Conservation (phyloP, 2,113 vertebrate genomes). For the Caloenas nicobarica region DNA sequence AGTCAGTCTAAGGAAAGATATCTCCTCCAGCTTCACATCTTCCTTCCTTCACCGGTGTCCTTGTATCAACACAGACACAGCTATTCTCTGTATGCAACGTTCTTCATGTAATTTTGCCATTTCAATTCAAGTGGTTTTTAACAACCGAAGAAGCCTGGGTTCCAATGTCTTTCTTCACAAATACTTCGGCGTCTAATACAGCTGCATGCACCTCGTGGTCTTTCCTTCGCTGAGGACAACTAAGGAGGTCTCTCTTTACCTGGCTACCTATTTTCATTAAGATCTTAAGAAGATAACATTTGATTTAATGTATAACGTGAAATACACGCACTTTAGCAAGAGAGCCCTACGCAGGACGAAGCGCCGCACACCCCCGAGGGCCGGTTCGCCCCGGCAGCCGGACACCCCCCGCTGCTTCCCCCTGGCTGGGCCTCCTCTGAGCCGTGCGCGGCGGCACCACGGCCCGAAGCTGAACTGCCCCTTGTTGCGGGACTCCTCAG, state of each 20-base stretch:
- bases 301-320: fast-evolving
- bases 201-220: neutral
- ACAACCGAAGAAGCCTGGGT: neutral
- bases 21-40: neutral
- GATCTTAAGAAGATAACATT: too few relatives aligned
- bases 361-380: neutral
- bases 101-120: neutral
- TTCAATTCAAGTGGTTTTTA: neutral
- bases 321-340: neutral
- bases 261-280: neutral
- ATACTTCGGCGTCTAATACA: fast-evolving
- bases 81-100: neutral
- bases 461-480: neutral
- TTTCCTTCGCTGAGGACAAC: neutral
- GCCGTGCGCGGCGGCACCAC: neutral
- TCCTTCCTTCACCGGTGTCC: neutral
- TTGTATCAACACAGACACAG: neutral
- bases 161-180: neutral
- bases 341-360: neutral
- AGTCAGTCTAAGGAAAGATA: neutral
- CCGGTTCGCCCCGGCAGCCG: neutral
- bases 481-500: neutral
- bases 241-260: neutral
- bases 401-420: neutral
- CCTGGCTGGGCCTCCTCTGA: neutral